These are phyloP conservation scores for Cyprinodon tularosa DNA, from an alignment of 2,113 vertebrate species.

Conservation along the genomic window DNA sequence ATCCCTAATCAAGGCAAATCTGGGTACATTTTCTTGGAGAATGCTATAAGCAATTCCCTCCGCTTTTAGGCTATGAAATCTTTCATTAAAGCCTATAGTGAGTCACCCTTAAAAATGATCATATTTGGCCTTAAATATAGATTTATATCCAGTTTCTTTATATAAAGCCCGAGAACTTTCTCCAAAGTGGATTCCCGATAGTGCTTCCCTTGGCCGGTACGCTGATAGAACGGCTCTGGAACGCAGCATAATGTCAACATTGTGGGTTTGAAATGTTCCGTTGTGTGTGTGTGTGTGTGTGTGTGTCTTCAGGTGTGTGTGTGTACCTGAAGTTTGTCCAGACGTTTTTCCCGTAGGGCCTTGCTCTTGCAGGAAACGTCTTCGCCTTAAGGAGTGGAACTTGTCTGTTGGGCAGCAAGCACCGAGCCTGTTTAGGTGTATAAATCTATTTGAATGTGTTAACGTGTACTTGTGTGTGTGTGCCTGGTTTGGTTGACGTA, in stretches of 20 bases:
- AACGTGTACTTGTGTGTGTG: conserved; percentile 24
- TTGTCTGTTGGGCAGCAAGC: conserved; percentile 28
- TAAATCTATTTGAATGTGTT: conserved; percentile 16
- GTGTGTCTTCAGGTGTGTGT: conserved; percentile 2
- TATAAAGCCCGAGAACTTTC: conserved; percentile 36
- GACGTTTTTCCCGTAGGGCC: conserved; percentile 64
- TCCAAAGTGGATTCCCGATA: conserved; percentile 40
- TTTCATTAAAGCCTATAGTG: background rate
- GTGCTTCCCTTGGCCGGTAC: conserved; percentile 56
- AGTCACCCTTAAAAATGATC: conserved; percentile 12
- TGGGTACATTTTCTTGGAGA: background rate
- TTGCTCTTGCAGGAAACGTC: conserved; percentile 64
- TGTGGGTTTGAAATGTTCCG: conserved; percentile 75
- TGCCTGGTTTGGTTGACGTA: conserved; percentile 63
- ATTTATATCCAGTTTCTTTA: conserved; percentile 29
- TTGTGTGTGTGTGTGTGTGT: conserved; percentile 44
- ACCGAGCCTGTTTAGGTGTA: conserved; percentile 9
- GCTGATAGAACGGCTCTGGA: conserved; percentile 54
- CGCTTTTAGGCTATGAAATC: conserved; percentile 15
- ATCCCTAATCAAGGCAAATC: background rate
- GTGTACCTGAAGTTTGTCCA: conserved; percentile 69
- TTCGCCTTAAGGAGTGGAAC: conserved; percentile 68
- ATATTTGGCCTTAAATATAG: conserved; percentile 22
- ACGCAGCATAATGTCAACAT: conserved; percentile 77
- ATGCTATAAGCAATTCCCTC: background rate